A percentile compares a stretch with the other conserved stretches of the same genome.
Evolutionary conservation across 2,888 invertebrate species (phyloP).

Genomic region (Agonopterix subpropinquella): DNA sequence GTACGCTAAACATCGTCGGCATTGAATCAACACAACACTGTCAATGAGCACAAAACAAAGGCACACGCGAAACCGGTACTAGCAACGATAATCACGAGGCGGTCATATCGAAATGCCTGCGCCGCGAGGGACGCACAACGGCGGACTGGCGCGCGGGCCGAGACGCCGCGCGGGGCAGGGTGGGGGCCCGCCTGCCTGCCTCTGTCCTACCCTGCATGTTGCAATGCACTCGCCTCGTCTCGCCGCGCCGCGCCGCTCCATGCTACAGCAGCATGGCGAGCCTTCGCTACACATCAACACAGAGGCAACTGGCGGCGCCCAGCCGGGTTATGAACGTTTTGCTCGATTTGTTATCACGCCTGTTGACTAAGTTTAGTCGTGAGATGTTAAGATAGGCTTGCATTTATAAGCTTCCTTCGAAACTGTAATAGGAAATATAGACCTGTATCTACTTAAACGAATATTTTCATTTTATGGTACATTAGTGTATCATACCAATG

Average conservation of each 20-base stretch:
- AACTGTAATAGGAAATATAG: too few species aligned
- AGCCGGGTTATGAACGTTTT: slow-evolving; percentile 25
- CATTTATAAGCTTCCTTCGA: too few species aligned
- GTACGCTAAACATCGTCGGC: slow-evolving; percentile 45
- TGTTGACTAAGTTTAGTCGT: background rate
- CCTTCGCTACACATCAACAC: slow-evolving; percentile 8
- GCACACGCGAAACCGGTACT: slow-evolving; percentile 52
- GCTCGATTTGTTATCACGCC: slow-evolving; percentile 13
- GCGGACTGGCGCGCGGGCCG: slow-evolving; percentile 56
- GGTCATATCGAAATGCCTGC: slow-evolving; percentile 52
- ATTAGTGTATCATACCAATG: too few species aligned
- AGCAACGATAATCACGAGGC: slow-evolving; percentile 31
- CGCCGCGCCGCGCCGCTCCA: slow-evolving; percentile 29
- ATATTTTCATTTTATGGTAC: too few species aligned
- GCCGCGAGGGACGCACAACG: slow-evolving; percentile 68
- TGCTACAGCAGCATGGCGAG: slow-evolving; percentile 1
- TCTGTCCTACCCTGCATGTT: slow-evolving; percentile 45
- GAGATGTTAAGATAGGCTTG: background rate
- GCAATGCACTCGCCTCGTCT: slow-evolving; percentile 58
- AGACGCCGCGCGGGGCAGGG: slow-evolving; percentile 49
- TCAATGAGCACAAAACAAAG: slow-evolving; percentile 55
- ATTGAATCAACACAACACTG: slow-evolving; percentile 47
- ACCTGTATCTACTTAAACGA: too few species aligned
- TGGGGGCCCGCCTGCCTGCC: slow-evolving; percentile 49
- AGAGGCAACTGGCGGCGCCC: slow-evolving; percentile 34